Evolutionary conservation across 2,797 vertebrate species (phyloP).

Genomic region (Bovichtus variegatus): DNA sequence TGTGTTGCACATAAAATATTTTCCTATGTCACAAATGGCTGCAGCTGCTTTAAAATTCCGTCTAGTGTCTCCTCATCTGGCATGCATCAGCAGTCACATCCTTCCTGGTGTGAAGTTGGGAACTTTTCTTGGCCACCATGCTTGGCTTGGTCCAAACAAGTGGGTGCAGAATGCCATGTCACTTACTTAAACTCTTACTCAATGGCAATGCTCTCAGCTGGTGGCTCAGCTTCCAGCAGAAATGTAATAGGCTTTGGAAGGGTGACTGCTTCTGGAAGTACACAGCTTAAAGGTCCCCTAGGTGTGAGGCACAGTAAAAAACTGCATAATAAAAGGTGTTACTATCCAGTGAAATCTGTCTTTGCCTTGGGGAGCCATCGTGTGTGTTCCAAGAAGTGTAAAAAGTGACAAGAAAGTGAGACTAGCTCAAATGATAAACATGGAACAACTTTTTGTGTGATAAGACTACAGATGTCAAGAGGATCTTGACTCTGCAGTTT

Average conservation of each 20-base stretch:
- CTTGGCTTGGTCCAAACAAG: conserved; percentile 66
- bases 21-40: conserved; percentile 48
- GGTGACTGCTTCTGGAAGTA: conserved; percentile 52
- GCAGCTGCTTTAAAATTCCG: conserved; percentile 62
- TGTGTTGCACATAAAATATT: conserved; percentile 42
- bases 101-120: conserved; percentile 63
- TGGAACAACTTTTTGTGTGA: conserved; percentile 24
- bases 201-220: conserved; percentile 43
- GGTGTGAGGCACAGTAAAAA: conserved; percentile 63
- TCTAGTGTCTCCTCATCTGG: conserved; percentile 69
- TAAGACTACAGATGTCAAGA: conserved; percentile 27
- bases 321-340: conserved; percentile 67
- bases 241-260: conserved; percentile 57
- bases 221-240: conserved; percentile 50
- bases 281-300: conserved; percentile 43
- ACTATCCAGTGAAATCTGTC: conserved; percentile 63
- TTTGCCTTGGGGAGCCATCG: conserved; percentile 50
- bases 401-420: conserved; percentile 35
- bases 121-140: conserved; percentile 66
- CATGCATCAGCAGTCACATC: conserved; percentile 75
- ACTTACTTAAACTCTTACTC: conserved; percentile 56
- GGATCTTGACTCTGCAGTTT: conserved; percentile 22
- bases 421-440: conserved; percentile 34
- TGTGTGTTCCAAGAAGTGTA: conserved; percentile 57
- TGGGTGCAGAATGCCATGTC: conserved; percentile 49